phyloP scores from a whole-genome alignment of 2,888 invertebrate genomes.

The Ypsolopha scabrella region DNA sequence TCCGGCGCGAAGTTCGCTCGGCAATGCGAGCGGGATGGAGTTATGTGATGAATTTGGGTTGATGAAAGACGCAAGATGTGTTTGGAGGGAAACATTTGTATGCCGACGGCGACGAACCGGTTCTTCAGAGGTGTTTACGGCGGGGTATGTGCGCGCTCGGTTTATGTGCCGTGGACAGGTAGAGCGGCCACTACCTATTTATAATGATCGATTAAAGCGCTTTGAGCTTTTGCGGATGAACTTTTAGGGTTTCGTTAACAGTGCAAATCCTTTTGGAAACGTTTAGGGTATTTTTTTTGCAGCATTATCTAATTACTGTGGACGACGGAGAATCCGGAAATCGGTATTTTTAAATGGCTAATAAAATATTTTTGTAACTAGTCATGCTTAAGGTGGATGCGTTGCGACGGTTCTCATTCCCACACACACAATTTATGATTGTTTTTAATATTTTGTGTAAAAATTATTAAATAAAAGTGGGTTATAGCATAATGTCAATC shows the following conservation, averaged over 20 bases:
- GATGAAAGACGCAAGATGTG: constrained; percentile 63
- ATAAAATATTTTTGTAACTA: too few species aligned
- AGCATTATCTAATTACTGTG: background rate
- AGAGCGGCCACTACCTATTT: constrained; percentile 44
- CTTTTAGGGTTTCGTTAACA: too few species aligned
- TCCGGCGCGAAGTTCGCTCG: constrained; percentile 51
- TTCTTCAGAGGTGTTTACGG: constrained; percentile 63
- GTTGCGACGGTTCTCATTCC: too few species aligned
- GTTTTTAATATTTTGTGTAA: too few species aligned
- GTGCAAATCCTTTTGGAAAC: too few species aligned
- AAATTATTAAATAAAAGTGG: too few species aligned
- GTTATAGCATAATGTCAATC: too few species aligned
- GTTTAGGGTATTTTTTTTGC: constrained; percentile 3
- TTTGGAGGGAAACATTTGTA: constrained; percentile 55
- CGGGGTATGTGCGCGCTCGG: constrained; percentile 48
- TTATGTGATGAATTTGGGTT: constrained; percentile 61
- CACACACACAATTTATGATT: too few species aligned
- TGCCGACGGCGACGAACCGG: constrained; percentile 57
- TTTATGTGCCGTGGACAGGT: constrained; percentile 59
- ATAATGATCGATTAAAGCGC: constrained; percentile 41
- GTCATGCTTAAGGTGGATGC: too few species aligned
- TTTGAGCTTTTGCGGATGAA: background rate
- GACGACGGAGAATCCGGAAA: too few species aligned
- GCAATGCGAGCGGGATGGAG: constrained; percentile 55
- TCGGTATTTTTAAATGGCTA: too few species aligned